Evolutionary conservation across 37 sponge, comb jelly and placozoan species (phyloP).

Genomic region (Aphrocallistes beatrix): DNA sequence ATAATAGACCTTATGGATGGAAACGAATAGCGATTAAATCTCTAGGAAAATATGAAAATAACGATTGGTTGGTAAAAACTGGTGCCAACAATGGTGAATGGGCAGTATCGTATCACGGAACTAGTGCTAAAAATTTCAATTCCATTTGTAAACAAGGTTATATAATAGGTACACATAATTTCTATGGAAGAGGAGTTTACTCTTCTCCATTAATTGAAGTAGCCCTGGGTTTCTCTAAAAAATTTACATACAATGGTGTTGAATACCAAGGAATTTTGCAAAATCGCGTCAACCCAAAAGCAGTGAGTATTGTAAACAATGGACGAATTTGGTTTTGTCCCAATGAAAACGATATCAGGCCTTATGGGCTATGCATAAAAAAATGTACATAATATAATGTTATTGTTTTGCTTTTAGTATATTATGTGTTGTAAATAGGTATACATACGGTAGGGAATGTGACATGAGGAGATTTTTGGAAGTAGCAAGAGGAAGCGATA

Average conservation of each 20-base stretch:
- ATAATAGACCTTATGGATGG: slow-evolving; percentile 37
- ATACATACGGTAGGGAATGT: no score
- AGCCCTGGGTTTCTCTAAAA: neutral
- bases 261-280: slow-evolving; percentile 24
- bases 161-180: neutral
- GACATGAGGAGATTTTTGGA: no score
- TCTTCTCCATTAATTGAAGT: slow-evolving; percentile 23
- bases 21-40: slow-evolving; percentile 28
- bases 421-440: no score
- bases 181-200: slow-evolving; percentile 27
- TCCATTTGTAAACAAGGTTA: neutral
- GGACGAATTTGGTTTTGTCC: neutral
- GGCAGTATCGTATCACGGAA: slow-evolving; percentile 36
- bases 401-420: no score
- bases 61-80: slow-evolving; percentile 23
- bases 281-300: slow-evolving; percentile 32
- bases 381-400: no score
- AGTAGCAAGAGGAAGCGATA: no score
- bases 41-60: slow-evolving; percentile 20
- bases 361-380: neutral
- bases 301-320: neutral
- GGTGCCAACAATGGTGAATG: slow-evolving; percentile 21
- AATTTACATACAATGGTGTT: neutral
- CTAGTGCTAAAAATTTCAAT: neutral
- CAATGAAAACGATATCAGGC: neutral